Percentiles rank a stretch among this genome's conserved stretches.
Conservation (phyloP, 2,113 vertebrate genomes). For the Melospiza georgiana region DNA sequence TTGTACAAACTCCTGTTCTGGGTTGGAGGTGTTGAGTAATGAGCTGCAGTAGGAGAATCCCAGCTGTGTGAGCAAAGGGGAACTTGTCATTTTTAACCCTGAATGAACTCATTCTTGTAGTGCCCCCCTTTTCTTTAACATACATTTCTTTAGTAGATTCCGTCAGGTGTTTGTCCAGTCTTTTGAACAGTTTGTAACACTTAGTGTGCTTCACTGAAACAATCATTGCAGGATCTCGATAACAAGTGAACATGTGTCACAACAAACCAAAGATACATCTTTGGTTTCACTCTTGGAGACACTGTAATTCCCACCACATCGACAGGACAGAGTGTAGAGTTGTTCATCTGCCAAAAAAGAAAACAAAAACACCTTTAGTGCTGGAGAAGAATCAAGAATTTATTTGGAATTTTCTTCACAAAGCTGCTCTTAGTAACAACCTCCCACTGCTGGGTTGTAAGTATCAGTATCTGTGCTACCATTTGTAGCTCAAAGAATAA, state of each 20-base stretch:
- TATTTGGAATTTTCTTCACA: background rate
- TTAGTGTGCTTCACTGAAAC: background rate
- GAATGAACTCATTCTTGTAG: background rate
- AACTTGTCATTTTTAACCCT: background rate
- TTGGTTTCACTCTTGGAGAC: conserved; percentile 70
- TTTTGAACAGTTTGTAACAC: background rate
- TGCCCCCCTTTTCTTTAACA: background rate
- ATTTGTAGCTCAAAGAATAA: background rate
- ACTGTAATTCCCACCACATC: conserved; percentile 79
- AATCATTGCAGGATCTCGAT: conserved; percentile 71
- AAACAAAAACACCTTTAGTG: background rate
- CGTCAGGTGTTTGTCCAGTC: background rate
- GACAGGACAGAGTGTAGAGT: conserved; percentile 70
- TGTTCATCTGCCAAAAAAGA: conserved; percentile 68
- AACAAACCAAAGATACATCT: conserved; percentile 72
- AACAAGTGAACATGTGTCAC: conserved; percentile 79
- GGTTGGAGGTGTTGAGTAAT: background rate
- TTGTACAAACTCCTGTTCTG: background rate
- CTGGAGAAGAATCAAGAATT: background rate
- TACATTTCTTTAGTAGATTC: background rate
- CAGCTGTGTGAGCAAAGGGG: background rate
- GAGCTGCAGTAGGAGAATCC: background rate
- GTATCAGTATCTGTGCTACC: background rate
- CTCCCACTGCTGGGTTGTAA: background rate
- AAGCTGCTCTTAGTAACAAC: background rate